Conservation (phyloP, 2,797 vertebrate species). For the Pangasius macronema region DNA sequence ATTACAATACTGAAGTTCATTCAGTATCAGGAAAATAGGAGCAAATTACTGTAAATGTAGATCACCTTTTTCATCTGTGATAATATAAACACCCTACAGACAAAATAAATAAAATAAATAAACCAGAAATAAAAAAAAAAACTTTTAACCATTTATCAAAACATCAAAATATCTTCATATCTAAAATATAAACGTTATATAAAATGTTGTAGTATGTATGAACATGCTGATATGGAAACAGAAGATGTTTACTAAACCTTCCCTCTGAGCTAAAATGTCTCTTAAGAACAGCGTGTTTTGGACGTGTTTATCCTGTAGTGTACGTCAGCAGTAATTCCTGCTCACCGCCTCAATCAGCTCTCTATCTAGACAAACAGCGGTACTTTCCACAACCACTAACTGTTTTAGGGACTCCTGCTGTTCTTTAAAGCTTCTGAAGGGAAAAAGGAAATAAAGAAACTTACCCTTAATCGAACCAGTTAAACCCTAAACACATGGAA, state of each 20-base stretch:
- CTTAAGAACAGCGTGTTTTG: background rate
- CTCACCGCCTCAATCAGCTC: no score
- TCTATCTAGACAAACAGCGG: background rate
- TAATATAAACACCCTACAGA: background rate
- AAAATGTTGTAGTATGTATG: background rate
- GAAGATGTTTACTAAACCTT: background rate
- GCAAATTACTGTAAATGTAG: background rate
- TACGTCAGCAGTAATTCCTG: background rate
- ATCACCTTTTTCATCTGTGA: background rate
- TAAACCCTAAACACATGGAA: conserved; percentile 1
- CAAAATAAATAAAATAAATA: background rate
- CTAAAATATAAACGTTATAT: background rate
- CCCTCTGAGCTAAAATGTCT: background rate
- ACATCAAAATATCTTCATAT: background rate
- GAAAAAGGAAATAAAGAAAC: background rate
- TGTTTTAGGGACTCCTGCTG: background rate
- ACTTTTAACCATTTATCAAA: background rate
- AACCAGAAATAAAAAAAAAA: background rate
- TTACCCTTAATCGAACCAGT: background rate
- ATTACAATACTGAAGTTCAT: background rate
- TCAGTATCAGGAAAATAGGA: no score
- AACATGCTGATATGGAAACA: background rate
- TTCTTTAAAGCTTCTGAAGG: conserved; percentile 10
- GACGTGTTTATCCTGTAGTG: background rate
- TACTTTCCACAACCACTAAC: background rate